Conservation (phyloP, 2,113 vertebrate species). For the Cathartes aura region DNA sequence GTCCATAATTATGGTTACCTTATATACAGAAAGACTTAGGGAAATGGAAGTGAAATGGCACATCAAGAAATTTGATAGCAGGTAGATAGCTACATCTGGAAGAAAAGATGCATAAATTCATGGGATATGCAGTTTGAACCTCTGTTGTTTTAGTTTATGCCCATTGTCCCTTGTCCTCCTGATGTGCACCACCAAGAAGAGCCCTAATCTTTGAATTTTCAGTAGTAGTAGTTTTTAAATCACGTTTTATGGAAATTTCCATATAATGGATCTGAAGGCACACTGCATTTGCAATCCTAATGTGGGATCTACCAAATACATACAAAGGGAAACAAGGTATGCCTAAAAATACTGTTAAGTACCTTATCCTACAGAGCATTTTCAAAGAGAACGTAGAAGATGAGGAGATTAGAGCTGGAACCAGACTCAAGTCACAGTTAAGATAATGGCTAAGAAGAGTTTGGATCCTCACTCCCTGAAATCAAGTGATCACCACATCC, state of each 20-base stretch:
- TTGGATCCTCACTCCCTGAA: not conserved
- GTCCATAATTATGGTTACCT: not conserved
- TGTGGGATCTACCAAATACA: not conserved
- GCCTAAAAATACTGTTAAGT: not conserved
- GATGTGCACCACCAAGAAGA: not conserved
- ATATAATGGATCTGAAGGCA: not conserved
- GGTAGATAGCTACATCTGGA: not conserved
- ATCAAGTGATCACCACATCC: not conserved
- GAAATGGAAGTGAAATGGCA: not conserved
- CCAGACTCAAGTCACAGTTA: not conserved
- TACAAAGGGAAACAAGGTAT: not conserved
- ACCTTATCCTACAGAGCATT: not conserved
- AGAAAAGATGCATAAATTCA: not conserved
- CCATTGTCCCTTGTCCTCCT: not conserved
- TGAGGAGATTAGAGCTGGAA: not conserved
- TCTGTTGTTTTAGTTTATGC: not conserved
- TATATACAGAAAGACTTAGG: not conserved
- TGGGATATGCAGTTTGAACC: not conserved
- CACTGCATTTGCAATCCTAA: not conserved
- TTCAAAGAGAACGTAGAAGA: not conserved
- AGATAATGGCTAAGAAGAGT: not conserved
- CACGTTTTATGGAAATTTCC: not conserved
- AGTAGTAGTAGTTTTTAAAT: not conserved
- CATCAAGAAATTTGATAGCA: accelerated
- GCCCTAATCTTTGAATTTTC: not conserved